Evolutionary conservation across 2,113 vertebrate species (phyloP).

Genomic region (Cyprinodon tularosa): DNA sequence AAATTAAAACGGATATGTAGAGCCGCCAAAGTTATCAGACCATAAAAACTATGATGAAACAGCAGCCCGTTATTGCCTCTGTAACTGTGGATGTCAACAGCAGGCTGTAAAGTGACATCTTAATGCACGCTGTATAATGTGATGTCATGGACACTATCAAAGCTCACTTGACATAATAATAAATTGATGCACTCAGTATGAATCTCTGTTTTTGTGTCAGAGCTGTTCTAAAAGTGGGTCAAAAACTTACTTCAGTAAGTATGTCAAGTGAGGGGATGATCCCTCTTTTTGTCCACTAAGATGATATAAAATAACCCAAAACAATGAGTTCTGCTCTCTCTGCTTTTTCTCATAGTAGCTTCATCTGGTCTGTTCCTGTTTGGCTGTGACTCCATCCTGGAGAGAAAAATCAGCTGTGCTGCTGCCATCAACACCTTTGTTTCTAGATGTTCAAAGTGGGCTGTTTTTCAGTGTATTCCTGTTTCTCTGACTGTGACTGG

Average conservation of each 20-base stretch:
- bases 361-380: no score
- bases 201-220: background rate
- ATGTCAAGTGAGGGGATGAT: conserved; percentile 11
- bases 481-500: no score
- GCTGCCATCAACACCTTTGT: no score
- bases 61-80: conserved; percentile 14
- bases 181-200: background rate
- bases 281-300: conserved; percentile 18
- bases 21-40: conserved; percentile 8
- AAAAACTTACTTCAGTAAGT: background rate
- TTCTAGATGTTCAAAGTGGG: no score
- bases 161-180: conserved; percentile 7
- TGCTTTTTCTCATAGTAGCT: no score
- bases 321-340: no score
- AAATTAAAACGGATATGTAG: conserved; percentile 16
- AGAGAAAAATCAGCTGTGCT: no score
- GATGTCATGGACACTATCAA: conserved; percentile 4
- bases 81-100: conserved; percentile 3
- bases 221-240: background rate
- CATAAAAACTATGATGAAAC: conserved; percentile 9
- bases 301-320: background rate
- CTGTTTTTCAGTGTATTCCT: no score
- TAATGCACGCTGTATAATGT: conserved; percentile 13
- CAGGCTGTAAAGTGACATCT: background rate
- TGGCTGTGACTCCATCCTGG: no score